Evolutionary conservation across 2,113 vertebrate genomes (phyloP).

Genomic region (Charina bottae): DNA sequence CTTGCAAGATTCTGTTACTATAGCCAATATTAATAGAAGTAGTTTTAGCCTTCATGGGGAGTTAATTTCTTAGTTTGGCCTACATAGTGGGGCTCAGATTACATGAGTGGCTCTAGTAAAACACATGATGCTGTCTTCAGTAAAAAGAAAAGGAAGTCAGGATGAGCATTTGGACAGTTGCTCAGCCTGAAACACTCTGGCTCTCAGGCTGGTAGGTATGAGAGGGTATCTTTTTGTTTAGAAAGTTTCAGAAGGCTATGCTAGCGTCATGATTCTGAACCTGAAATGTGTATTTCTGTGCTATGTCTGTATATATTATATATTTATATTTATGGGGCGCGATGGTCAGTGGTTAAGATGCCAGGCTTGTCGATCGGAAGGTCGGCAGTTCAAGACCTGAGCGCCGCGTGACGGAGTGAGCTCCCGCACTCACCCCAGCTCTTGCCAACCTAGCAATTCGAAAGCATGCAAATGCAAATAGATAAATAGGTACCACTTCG

Average conservation of each 20-base stretch:
- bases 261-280: neutral
- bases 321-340: too few species aligned
- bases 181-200: neutral
- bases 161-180: neutral
- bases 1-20: neutral
- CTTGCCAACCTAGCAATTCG: too few species aligned
- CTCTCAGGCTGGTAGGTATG: neutral
- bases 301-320: too few species aligned
- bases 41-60: neutral
- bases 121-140: neutral
- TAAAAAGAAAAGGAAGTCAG: constrained; percentile 2
- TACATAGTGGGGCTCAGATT: neutral
- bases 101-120: neutral
- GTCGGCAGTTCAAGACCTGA: too few species aligned
- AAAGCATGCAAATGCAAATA: too few species aligned
- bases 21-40: neutral
- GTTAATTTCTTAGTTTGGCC: neutral
- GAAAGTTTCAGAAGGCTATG: neutral
- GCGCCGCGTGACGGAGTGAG: too few species aligned
- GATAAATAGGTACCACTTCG: too few species aligned
- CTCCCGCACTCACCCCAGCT: too few species aligned
- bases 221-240: rapidly evolving
- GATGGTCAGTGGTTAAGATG: too few species aligned
- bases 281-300: constrained; percentile 20
- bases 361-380: too few species aligned